Evolutionary conservation across 2,888 invertebrate species (phyloP), one percentile per base, ranked within the genome.

Genomic region (Phasia obesa): DNA sequence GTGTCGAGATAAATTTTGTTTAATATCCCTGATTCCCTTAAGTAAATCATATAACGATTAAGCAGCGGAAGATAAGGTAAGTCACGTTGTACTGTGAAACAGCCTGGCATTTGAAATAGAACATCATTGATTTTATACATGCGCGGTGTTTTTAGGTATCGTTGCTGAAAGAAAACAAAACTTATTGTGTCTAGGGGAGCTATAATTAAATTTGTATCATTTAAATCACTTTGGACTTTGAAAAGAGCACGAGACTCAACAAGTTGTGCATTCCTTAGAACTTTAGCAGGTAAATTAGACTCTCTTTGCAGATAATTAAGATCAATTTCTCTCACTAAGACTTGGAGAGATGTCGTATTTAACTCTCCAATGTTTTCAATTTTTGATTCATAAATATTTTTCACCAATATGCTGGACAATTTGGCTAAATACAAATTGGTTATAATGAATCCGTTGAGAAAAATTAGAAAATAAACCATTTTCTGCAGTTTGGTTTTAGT

Each of bases 361-460:
- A 79, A 15, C n/a, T 73, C 78, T 0, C 59, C 31, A 21, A 73
- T 1, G 2, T 7, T 59, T 9, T 79, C 35, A 13, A 78, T 64
- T 60, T 78, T 51, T 0, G 57, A 2, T 9, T 71, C 71, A 42
- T 79, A 73, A 7, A 79, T 4, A 11, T 15, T 65, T 51, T 49
- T 35, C 19, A 79, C 65, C 51, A 79, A 51, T 0, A 79, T 11
- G 38, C 78, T 79, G 13, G 65, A 79, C 49, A 79, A 15, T 31
- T 59, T 71, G 19, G 65, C 64, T 35, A 73, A 42, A 51, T 73
- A 79, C 7, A 71, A 44, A 31, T 65, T 71, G 17, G 51, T 42
- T 5, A 65, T 6, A 4, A 79, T 60, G 19, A 79, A 71, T 11
- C 59, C 65, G 15, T 59, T 53, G 13, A 79, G n/a, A 4, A 65